Evolutionary conservation across 2,888 invertebrate genomes (phyloP), one percentile per base, ranked within the genome.

Genomic region (Euproctis similis): DNA sequence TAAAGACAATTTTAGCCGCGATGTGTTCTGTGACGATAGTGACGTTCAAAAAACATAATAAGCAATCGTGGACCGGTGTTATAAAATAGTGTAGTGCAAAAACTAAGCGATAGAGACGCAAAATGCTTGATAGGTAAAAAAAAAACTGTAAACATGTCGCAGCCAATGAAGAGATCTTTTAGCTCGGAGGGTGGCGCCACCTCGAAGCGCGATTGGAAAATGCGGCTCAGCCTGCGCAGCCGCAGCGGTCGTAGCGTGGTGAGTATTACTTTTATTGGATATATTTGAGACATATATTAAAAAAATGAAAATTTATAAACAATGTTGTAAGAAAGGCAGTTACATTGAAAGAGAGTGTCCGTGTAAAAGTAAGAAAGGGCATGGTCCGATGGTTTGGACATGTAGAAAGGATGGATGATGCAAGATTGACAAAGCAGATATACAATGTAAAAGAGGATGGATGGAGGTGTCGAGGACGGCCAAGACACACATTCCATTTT

Each of bases 161-260:
- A 63, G 44, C 86, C 86, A 2, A 89, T 90, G 75, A 87, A 89
- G 60, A 84, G 90, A 24, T 90, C 90, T 19, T 85, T 88, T 54
- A 90, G 90, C 47, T 88, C 88, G 34, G 92, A 92, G 53, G 81
- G 80, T 8, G 76, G 72, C 8, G 59, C 74, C 3, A 80, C 88
- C 46, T 85, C 88, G 48, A 75, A 59, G 46, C 85, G 89, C 32
- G 91, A 92, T 54, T 92, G 92, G 92, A 90, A 89, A 67, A 89
- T 89, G 73, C 81, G 92, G 42, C 86, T 92, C 43, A 92, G 92
- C 43, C 82, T 92, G 27, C 87, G 92, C 39, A 91, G 90, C 52
- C 89, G 90, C 57, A 87, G 90, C 34, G 87, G 90, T 23, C 87
- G 84, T 33, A 86, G 86, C 45, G 87, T 85, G 66, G 88, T 86